Evolutionary conservation across 2,113 vertebrate species (phyloP).

Genomic region (Protobothrops flavoviridis): DNA sequence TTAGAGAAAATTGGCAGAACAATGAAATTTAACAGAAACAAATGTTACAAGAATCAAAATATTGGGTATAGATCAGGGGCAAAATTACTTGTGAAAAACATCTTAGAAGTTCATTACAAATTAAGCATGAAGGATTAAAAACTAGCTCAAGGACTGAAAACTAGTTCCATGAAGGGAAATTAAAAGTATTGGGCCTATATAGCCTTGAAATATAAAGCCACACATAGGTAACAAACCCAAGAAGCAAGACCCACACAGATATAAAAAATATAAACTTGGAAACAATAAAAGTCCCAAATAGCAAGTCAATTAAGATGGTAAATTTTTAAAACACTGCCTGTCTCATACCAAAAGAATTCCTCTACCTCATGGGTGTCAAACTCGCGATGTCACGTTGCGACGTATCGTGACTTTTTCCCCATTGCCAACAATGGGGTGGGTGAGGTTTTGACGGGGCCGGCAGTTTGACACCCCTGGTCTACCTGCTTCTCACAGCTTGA

Average conservation of each 20-base stretch:
- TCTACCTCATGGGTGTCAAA: neutral
- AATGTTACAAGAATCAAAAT: neutral
- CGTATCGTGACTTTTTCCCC: no score
- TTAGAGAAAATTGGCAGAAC: neutral
- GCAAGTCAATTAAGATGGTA: neutral
- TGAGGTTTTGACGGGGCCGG: no score
- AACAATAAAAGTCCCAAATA: neutral
- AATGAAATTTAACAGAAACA: neutral
- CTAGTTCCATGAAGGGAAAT: neutral
- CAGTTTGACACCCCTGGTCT: no score
- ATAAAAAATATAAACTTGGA: neutral
- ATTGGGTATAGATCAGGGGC: neutral
- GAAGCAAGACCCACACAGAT: neutral
- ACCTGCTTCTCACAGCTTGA: neutral
- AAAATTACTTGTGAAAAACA: neutral
- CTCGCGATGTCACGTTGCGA: no score
- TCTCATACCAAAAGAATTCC: neutral
- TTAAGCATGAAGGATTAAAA: neutral
- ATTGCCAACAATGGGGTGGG: no score
- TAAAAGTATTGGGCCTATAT: neutral
- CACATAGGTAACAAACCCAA: neutral
- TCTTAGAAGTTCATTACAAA: neutral
- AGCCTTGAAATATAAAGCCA: neutral
- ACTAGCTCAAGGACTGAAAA: neutral
- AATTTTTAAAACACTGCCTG: neutral